Conservation (phyloP, 1,140 invertebrate genomes). For the Aplysia californica region DNA sequence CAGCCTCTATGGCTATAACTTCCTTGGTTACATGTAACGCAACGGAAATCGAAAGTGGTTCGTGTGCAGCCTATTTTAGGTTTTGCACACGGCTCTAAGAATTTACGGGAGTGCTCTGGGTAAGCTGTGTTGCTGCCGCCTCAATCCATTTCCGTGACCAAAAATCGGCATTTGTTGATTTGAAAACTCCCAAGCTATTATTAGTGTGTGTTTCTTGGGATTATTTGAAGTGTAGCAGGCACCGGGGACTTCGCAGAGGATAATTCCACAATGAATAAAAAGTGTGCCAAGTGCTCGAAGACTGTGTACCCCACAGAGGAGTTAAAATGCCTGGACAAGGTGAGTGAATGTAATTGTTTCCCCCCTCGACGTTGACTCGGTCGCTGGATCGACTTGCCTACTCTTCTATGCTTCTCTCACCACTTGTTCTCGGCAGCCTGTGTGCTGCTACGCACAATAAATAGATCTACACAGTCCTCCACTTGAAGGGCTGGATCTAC, state of each 20-base stretch:
- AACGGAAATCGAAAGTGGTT: too few relatives aligned
- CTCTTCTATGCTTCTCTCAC: too few relatives aligned
- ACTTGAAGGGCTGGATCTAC: too few relatives aligned
- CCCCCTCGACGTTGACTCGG: too few relatives aligned
- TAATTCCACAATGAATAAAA: slow-evolving; percentile 42
- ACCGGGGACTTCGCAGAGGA: neutral
- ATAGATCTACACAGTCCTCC: too few relatives aligned
- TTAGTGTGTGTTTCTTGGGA: slow-evolving; percentile 20
- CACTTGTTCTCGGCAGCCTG: too few relatives aligned
- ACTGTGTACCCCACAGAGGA: slow-evolving; percentile 98
- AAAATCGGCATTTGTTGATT: slow-evolving; percentile 31
- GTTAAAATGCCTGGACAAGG: slow-evolving; percentile 98
- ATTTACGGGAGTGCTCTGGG: neutral
- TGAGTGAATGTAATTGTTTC: slow-evolving; percentile 65
- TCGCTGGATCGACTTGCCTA: too few relatives aligned
- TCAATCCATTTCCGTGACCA: slow-evolving; percentile 26
- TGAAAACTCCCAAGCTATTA: neutral
- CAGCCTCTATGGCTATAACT: too few relatives aligned
- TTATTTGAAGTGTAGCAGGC: neutral
- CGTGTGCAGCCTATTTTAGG: too few relatives aligned
- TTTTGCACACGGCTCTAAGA: slow-evolving; percentile 26
- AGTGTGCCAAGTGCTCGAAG: slow-evolving; percentile 73
- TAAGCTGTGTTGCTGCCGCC: slow-evolving; percentile 7
- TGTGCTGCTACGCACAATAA: too few relatives aligned
- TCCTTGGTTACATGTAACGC: too few relatives aligned